Percentiles rank a stretch among this genome's conserved stretches.
These are phyloP conservation scores for Melikaiella ostensackeni DNA, from an alignment of 2,888 invertebrate species.

Conservation along the genomic window DNA sequence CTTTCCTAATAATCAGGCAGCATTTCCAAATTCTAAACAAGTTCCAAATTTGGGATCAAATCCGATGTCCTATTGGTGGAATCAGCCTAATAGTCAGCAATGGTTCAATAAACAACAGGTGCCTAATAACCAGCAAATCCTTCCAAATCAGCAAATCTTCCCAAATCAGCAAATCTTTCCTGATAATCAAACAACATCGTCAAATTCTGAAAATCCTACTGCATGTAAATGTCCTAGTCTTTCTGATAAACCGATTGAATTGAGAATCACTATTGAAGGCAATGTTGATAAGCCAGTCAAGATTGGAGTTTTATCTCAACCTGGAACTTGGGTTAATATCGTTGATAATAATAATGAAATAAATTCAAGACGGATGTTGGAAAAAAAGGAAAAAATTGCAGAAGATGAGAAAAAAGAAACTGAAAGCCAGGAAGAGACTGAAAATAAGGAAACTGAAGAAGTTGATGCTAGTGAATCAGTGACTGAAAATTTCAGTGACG, in stretches of 20 bases:
- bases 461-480: not conserved
- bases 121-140: too few species aligned
- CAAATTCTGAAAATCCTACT: not conserved
- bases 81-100: not conserved
- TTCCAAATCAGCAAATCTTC: not conserved
- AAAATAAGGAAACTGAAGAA: not conserved
- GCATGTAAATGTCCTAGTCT: not conserved
- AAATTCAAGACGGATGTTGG: not conserved
- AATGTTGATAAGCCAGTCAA: conserved; percentile 44
- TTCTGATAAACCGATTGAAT: conserved; percentile 51
- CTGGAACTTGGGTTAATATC: conserved; percentile 39
- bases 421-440: not conserved
- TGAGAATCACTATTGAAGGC: conserved; percentile 48
- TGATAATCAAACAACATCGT: not conserved
- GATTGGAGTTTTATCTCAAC: conserved; percentile 24
- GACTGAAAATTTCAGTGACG: not conserved
- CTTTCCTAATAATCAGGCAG: too few species aligned
- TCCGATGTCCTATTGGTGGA: not conserved
- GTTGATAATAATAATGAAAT: conserved; percentile 1
- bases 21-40: too few species aligned
- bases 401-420: not conserved
- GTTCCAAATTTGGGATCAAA: too few species aligned
- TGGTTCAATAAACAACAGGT: too few species aligned
- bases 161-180: not conserved
- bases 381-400: not conserved